phyloP scores from a whole-genome alignment of 1,140 invertebrate species.

The Dinoponera quadriceps region DNA sequence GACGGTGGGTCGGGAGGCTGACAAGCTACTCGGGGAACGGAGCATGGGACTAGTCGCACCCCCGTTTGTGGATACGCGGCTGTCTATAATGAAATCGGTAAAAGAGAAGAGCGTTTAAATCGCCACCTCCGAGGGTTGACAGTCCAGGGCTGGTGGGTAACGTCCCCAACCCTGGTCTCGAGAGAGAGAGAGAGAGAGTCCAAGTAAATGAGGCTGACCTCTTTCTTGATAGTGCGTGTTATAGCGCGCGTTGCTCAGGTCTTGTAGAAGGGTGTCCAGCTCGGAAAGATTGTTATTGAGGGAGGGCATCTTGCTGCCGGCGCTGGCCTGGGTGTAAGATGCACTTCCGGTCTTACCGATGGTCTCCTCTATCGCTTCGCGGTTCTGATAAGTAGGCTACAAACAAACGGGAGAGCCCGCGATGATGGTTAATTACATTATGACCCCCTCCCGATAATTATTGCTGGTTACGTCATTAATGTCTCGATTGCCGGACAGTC shows the following conservation, averaged over 20 bases:
- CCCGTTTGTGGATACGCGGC: slow-evolving; percentile 72
- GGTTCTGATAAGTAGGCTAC: slow-evolving; percentile 89
- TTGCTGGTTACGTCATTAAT: no score
- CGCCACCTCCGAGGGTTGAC: neutral
- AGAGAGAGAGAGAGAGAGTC: no score
- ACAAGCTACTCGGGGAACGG: slow-evolving; percentile 82
- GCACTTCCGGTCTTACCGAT: slow-evolving; percentile 81
- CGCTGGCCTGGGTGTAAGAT: slow-evolving; percentile 72
- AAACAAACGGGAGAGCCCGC: slow-evolving; percentile 71
- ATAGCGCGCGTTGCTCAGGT: slow-evolving; percentile 95
- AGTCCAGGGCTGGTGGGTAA: neutral
- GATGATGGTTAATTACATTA: slow-evolving; percentile 1
- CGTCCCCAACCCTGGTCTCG: neutral
- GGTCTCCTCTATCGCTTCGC: slow-evolving; percentile 87
- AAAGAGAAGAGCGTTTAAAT: neutral
- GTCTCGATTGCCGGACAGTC: neutral
- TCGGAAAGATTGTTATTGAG: slow-evolving; percentile 95
- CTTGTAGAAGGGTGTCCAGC: slow-evolving; percentile 95
- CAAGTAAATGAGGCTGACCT: slow-evolving; percentile 71
- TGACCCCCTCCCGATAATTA: neutral
- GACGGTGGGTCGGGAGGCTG: slow-evolving; percentile 89
- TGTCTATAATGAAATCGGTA: slow-evolving; percentile 73
- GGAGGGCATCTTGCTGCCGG: slow-evolving; percentile 84
- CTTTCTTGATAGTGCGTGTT: slow-evolving; percentile 82
- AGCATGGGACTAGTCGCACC: slow-evolving; percentile 79